Conservation (phyloP, 1,140 invertebrate species). For the Ceratina australensis region DNA sequence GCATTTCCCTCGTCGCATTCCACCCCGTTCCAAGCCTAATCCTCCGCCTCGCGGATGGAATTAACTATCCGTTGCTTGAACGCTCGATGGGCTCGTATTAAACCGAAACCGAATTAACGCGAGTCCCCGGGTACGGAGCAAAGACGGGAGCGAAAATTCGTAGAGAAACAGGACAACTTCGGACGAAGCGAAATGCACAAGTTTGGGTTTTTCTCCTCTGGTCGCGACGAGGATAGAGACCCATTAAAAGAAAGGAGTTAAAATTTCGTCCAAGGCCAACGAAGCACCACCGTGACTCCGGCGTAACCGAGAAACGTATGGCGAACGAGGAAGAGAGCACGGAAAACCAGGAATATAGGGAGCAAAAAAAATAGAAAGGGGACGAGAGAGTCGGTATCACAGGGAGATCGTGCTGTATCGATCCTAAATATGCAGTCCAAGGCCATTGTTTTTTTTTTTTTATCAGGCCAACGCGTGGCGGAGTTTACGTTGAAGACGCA, state of each 20-base stretch:
- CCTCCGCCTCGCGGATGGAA: too few species aligned
- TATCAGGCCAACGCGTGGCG: slow-evolving; percentile 14
- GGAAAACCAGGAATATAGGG: neutral
- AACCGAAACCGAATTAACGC: too few species aligned
- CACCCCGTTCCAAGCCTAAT: neutral
- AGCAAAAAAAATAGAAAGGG: neutral
- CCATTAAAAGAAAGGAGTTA: slow-evolving; percentile 16
- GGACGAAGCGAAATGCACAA: neutral
- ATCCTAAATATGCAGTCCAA: slow-evolving; percentile 49
- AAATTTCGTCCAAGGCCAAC: neutral
- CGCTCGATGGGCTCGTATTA: too few species aligned
- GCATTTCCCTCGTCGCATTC: slow-evolving; percentile 1
- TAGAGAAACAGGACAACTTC: neutral
- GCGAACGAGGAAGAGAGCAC: neutral
- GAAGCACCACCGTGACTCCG: neutral
- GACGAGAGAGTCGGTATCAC: slow-evolving; percentile 23
- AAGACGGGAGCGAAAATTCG: neutral
- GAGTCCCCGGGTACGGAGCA: too few species aligned
- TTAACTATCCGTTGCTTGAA: too few species aligned
- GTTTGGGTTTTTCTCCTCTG: slow-evolving; percentile 24
- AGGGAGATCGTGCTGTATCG: slow-evolving; percentile 47
- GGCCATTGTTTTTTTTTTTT: slow-evolving; percentile 42
- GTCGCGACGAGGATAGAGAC: neutral
- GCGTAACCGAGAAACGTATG: neutral
- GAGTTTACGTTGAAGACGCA: slow-evolving; percentile 7